phyloP scores from a whole-genome alignment of 2,113 vertebrate species.

The Channa argus region DNA sequence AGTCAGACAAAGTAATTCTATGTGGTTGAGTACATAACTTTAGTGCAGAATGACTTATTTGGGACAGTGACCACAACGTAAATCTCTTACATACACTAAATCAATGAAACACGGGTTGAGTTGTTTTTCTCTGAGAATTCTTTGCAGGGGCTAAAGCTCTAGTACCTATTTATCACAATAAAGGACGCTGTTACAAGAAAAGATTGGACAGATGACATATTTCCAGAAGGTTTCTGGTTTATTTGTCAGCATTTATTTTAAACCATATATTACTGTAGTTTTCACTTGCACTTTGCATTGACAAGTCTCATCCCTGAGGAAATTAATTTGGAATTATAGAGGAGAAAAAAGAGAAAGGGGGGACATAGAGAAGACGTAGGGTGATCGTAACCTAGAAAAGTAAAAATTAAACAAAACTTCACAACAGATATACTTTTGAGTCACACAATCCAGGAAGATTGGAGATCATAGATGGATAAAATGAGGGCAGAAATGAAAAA shows the following conservation, averaged over 20 bases:
- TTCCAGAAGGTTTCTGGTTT: too few relatives aligned
- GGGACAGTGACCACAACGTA: too few relatives aligned
- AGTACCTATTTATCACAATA: too few relatives aligned
- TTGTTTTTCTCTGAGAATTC: too few relatives aligned
- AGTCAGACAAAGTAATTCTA: too few relatives aligned
- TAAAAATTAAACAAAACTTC: conserved; percentile 20
- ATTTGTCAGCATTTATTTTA: neutral
- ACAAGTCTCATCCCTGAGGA: conserved; percentile 10
- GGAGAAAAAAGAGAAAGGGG: neutral
- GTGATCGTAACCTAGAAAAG: conserved; percentile 59
- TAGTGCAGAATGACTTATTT: too few relatives aligned
- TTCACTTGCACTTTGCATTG: neutral
- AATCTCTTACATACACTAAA: too few relatives aligned
- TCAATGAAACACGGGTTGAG: too few relatives aligned
- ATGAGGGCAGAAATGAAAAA: conserved; percentile 63
- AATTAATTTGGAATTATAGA: neutral
- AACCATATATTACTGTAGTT: neutral
- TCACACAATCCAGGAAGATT: conserved; percentile 56
- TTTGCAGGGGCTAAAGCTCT: too few relatives aligned
- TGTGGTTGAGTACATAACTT: too few relatives aligned
- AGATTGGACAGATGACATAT: too few relatives aligned
- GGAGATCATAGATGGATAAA: conserved; percentile 59
- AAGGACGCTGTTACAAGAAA: too few relatives aligned
- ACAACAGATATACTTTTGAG: conserved; percentile 53
- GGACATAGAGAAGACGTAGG: conserved; percentile 16